phyloP scores from a whole-genome alignment of 2,113 vertebrate genomes.

The Nestor notabilis region DNA sequence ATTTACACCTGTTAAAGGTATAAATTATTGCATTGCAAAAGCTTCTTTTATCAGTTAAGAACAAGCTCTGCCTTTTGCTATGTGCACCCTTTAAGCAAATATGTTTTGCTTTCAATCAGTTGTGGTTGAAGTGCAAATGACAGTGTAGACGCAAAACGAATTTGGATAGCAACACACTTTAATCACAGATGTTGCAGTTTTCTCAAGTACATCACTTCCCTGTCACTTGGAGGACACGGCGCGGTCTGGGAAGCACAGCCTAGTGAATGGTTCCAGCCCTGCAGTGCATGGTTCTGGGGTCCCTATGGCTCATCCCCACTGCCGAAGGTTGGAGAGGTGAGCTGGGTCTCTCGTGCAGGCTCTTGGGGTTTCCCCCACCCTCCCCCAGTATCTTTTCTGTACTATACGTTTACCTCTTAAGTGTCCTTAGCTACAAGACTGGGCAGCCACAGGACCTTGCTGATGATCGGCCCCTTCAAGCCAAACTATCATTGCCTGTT shows the following conservation, averaged over 20 bases:
- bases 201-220: neutral
- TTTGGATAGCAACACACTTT: neutral
- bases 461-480: neutral
- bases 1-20: neutral
- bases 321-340: neutral
- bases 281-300: neutral
- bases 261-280: neutral
- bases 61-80: neutral
- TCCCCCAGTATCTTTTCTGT: neutral
- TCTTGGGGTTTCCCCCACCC: neutral
- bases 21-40: neutral
- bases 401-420: neutral
- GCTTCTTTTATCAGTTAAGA: neutral
- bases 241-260: neutral
- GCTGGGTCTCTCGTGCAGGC: neutral
- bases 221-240: neutral
- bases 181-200: neutral
- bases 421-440: neutral
- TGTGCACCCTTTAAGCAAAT: neutral
- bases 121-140: neutral
- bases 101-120: neutral
- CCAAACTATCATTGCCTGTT: accelerated
- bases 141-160: neutral
- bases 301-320: neutral
- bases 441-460: neutral